Percentiles rank a stretch among this genome's conserved stretches.
Evolutionary conservation across 2,888 invertebrate genomes (phyloP).

Genomic region (Latheticus oryzae): DNA sequence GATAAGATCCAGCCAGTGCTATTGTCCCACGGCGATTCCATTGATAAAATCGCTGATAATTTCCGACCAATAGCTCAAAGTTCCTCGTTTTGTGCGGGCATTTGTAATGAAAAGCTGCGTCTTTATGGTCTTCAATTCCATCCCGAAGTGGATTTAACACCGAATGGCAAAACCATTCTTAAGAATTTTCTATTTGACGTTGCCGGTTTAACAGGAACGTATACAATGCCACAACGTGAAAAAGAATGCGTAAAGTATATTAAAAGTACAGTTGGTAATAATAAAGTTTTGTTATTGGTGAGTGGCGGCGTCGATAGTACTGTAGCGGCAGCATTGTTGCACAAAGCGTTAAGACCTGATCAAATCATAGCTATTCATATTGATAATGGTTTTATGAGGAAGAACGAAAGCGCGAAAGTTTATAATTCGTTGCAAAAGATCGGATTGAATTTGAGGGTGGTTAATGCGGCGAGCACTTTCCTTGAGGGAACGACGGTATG

Average conservation of each 20-base stretch:
- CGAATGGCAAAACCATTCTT: conserved; percentile 90
- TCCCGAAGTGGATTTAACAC: conserved; percentile 97
- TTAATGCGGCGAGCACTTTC: conserved; percentile 79
- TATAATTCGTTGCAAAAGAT: conserved; percentile 56
- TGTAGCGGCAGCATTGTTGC: conserved; percentile 96
- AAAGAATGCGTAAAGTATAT: conserved; percentile 93
- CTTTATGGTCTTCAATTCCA: conserved; percentile 99
- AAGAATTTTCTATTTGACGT: conserved; percentile 95
- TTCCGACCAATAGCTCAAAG: conserved; percentile 90
- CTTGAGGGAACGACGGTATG: conserved; percentile 86
- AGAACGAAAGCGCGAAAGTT: conserved; percentile 86
- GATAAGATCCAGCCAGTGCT: conserved; percentile 90
- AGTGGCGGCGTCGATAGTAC: conserved; percentile 99
- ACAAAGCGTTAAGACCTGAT: conserved; percentile 88
- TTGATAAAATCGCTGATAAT: conserved; percentile 89
- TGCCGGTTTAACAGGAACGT: conserved; percentile 86
- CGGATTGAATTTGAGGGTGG: conserved; percentile 69
- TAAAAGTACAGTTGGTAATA: conserved; percentile 86
- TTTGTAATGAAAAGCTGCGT: conserved; percentile 89
- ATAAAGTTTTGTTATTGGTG: conserved; percentile 89
- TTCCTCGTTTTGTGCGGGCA: conserved; percentile 85
- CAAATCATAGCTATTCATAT: conserved; percentile 97
- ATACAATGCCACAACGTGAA: conserved; percentile 89
- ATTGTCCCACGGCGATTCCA: conserved; percentile 97
- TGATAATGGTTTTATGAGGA: conserved; percentile 99